Evolutionary conservation across 2,888 invertebrate genomes (phyloP).

Genomic region (Microctonus aethiopoides): DNA sequence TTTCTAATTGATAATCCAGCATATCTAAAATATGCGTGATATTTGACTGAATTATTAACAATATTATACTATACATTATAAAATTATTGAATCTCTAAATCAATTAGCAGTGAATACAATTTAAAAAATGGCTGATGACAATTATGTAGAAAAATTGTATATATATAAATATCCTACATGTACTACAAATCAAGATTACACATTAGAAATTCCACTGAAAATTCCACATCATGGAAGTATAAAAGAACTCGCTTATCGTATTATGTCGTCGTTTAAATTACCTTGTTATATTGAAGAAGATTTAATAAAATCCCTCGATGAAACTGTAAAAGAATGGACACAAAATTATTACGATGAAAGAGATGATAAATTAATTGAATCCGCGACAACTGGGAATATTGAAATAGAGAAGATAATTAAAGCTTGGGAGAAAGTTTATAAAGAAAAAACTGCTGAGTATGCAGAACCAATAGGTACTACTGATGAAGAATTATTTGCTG

Average conservation of each 20-base stretch:
- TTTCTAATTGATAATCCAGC: neutral
- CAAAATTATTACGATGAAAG: conserved; percentile 76
- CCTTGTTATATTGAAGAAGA: conserved; percentile 78
- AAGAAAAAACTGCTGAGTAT: conserved; percentile 84
- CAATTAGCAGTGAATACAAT: too few relatives aligned
- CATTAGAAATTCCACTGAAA: conserved; percentile 73
- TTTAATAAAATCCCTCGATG: conserved; percentile 71
- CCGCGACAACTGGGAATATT: conserved; percentile 73
- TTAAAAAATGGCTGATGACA: conserved; percentile 49
- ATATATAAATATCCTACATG: conserved; percentile 72
- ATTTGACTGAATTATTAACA: neutral
- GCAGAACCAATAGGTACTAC: conserved; percentile 84
- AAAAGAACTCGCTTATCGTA: conserved; percentile 75
- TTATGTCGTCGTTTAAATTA: conserved; percentile 76
- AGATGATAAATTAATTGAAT: conserved; percentile 73
- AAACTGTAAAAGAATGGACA: conserved; percentile 77
- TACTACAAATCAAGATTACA: conserved; percentile 70
- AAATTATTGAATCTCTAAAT: too few relatives aligned
- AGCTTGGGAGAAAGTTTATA: conserved; percentile 83
- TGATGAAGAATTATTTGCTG: conserved; percentile 87
- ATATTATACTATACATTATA: too few relatives aligned
- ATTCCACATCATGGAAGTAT: conserved; percentile 73
- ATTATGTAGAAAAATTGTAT: conserved; percentile 59
- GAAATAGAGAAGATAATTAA: conserved; percentile 82
- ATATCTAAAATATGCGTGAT: neutral